Conservation (phyloP, 2,113 vertebrate species). For the Gallinago jamesoni region DNA sequence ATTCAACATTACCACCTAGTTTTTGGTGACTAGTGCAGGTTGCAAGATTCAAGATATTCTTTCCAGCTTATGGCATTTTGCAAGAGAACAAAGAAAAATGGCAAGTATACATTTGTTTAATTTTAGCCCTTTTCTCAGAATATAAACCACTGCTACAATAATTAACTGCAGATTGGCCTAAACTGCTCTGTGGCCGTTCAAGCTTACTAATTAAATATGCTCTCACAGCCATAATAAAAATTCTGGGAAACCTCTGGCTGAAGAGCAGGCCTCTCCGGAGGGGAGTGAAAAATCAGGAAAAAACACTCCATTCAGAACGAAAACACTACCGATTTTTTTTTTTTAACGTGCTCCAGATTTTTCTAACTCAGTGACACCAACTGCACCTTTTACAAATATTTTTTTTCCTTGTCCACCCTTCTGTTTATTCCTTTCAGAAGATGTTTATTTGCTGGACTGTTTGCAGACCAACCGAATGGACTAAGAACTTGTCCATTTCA, state of each 20-base stretch:
- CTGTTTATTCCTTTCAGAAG: background rate
- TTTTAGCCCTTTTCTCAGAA: conserved; percentile 61
- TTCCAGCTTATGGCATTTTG: conserved; percentile 3
- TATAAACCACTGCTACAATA: conserved; percentile 53
- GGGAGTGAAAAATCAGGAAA: conserved; percentile 19
- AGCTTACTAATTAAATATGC: conserved; percentile 67
- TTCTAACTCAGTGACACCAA: background rate
- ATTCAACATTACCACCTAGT: background rate
- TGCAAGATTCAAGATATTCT: background rate
- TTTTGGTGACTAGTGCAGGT: background rate
- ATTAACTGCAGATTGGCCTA: conserved; percentile 51
- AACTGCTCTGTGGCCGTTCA: conserved; percentile 30
- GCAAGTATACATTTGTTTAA: conserved; percentile 39
- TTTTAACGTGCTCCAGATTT: conserved; percentile 11
- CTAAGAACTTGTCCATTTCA: background rate
- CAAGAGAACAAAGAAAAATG: conserved; percentile 13
- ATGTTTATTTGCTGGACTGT: background rate
- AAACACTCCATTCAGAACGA: conserved; percentile 42
- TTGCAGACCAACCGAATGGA: background rate
- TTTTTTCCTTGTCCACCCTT: background rate
- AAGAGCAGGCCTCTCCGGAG: conserved; percentile 21
- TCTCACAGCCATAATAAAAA: conserved; percentile 63
- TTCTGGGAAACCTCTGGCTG: conserved; percentile 63
- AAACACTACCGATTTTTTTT: conserved; percentile 34
- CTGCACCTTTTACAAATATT: background rate